phyloP scores from a whole-genome alignment of 2,113 vertebrate species.

The Percopsis transmontana region DNA sequence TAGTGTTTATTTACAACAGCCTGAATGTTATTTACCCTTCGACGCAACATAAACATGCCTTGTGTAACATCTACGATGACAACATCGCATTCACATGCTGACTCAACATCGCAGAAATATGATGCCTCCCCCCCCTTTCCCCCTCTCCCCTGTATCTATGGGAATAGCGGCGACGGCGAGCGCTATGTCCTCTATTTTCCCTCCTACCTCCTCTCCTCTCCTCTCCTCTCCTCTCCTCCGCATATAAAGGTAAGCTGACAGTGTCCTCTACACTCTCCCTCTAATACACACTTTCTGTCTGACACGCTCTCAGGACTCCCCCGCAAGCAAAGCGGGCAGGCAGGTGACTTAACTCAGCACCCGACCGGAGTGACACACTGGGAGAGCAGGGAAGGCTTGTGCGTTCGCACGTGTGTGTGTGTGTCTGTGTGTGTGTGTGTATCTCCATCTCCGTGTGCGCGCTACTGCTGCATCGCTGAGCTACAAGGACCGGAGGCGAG shows the following conservation, averaged over 20 bases:
- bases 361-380: conserved; percentile 45
- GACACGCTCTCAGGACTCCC: conserved; percentile 63
- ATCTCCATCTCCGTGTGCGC: conserved; percentile 13
- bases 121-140: conserved; percentile 76
- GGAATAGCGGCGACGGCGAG: conserved; percentile 18
- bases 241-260: conserved; percentile 46
- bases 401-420: conserved; percentile 13
- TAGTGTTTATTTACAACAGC: background rate
- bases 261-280: conserved; percentile 21
- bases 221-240: conserved; percentile 31
- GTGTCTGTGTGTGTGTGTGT: conserved; percentile 2
- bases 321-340: conserved; percentile 34
- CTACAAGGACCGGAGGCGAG: conserved; percentile 77
- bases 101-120: conserved; percentile 87
- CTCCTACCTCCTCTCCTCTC: conserved; percentile 53
- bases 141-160: background rate
- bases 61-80: conserved; percentile 50
- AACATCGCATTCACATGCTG: conserved; percentile 75
- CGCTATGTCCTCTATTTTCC: conserved; percentile 65
- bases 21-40: background rate
- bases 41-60: conserved; percentile 19
- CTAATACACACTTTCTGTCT: conserved; percentile 63
- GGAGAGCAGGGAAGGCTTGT: conserved; percentile 31
- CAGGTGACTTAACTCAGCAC: conserved; percentile 62
- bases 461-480: conserved; percentile 80